Conservation (phyloP, 2,113 vertebrate genomes). For the Camelus dromedarius region DNA sequence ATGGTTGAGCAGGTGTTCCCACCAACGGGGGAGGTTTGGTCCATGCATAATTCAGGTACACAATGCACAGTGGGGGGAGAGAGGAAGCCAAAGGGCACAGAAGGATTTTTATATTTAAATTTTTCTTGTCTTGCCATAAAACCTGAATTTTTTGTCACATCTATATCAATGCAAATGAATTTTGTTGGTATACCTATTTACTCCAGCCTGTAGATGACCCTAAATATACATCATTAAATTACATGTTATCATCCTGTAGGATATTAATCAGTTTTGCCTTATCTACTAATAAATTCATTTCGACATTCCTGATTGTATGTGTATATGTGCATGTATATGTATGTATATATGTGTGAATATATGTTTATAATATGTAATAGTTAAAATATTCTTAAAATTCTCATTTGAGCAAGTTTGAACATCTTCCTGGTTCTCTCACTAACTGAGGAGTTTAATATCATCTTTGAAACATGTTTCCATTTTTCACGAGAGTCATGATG, state of each 20-base stretch:
- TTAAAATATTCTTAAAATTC: conserved; percentile 1
- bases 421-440: background rate
- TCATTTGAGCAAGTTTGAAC: background rate
- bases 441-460: background rate
- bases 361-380: background rate
- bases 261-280: background rate
- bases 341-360: background rate
- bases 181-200: background rate
- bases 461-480: background rate
- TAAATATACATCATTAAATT: background rate
- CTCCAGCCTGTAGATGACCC: background rate
- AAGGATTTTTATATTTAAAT: no score
- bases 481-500: background rate
- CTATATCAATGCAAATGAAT: background rate
- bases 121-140: no score
- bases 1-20: no score
- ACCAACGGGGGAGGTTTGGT: no score
- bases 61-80: no score
- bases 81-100: no score
- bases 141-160: no score
- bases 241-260: background rate
- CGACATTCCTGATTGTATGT: background rate
- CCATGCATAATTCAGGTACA: no score
- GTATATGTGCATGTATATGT: background rate
- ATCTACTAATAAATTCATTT: conserved; percentile 16